Evolutionary conservation across 2,888 invertebrate species (phyloP).

Genomic region (Meta bourneti): DNA sequence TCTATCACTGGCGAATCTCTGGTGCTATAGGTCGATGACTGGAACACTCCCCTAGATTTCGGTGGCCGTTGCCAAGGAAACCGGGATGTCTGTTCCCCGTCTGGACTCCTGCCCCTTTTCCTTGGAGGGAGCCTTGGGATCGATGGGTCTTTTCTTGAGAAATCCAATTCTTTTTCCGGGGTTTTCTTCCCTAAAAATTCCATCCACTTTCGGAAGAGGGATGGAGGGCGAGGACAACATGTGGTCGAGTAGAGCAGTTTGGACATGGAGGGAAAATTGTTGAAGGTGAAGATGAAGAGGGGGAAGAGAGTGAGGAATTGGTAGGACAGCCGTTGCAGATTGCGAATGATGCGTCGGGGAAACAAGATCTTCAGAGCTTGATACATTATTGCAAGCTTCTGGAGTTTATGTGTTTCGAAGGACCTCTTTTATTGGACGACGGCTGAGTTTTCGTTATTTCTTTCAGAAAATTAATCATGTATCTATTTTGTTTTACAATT

Average conservation of each 20-base stretch:
- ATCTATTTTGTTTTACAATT: no score
- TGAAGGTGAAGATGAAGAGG: neutral
- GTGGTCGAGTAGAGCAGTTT: neutral
- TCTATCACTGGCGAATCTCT: conserved; percentile 30
- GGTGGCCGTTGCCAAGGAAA: conserved; percentile 52
- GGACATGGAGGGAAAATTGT: conserved; percentile 34
- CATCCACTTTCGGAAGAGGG: neutral
- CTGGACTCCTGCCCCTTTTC: conserved; percentile 41
- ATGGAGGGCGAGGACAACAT: neutral
- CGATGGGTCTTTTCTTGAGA: conserved; percentile 43
- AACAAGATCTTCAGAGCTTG: neutral
- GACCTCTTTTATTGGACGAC: neutral
- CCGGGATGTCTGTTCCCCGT: conserved; percentile 60
- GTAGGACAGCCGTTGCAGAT: neutral
- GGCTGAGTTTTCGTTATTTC: no score
- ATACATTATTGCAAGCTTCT: neutral
- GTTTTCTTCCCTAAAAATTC: conserved; percentile 12
- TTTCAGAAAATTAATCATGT: no score
- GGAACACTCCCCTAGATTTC: conserved; percentile 54
- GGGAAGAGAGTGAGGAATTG: neutral
- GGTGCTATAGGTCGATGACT: conserved; percentile 66
- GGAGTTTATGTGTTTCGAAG: neutral
- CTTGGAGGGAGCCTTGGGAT: neutral
- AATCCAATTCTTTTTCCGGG: conserved; percentile 36
- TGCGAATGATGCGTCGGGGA: neutral